Conservation (phyloP, 2,113 vertebrate genomes). For the Fregetta grallaria region DNA sequence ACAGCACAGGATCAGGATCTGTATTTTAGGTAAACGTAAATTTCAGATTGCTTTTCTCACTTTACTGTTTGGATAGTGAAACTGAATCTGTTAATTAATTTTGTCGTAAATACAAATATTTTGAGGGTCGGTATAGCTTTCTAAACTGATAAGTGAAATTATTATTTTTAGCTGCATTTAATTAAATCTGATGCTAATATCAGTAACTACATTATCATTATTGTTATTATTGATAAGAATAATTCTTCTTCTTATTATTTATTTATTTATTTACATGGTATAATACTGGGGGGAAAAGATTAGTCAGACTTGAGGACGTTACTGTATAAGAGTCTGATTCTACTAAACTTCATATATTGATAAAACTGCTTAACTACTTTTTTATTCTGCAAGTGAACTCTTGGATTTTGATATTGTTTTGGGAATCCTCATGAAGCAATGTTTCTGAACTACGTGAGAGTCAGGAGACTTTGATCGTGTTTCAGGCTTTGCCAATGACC, state of each 20-base stretch:
- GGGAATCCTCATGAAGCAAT: not conserved
- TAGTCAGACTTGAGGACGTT: not conserved
- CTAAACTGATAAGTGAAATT: not conserved
- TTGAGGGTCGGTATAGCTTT: not conserved
- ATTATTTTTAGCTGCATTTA: not conserved
- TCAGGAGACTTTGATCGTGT: not conserved
- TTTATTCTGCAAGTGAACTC: not conserved
- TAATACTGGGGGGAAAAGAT: not conserved
- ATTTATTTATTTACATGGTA: not conserved
- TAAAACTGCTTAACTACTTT: not conserved
- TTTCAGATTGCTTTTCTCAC: not conserved
- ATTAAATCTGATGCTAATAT: constrained; percentile 16
- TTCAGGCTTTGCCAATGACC: not conserved
- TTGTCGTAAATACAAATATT: not conserved
- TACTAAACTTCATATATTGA: not conserved
- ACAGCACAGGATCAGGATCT: not conserved
- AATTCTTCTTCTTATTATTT: not conserved
- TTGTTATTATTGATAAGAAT: too few relatives aligned
- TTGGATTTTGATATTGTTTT: not conserved
- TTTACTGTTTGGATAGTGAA: not conserved
- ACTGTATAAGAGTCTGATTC: not conserved
- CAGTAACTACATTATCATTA: not conserved
- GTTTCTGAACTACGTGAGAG: not conserved
- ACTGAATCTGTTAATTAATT: not conserved
- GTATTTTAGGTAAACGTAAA: not conserved